Percentiles rank a stretch among this genome's conserved stretches.
These are phyloP conservation scores for Ptychoptera contaminata DNA, from an alignment of 2,888 invertebrate genomes.

Conservation along the genomic window DNA sequence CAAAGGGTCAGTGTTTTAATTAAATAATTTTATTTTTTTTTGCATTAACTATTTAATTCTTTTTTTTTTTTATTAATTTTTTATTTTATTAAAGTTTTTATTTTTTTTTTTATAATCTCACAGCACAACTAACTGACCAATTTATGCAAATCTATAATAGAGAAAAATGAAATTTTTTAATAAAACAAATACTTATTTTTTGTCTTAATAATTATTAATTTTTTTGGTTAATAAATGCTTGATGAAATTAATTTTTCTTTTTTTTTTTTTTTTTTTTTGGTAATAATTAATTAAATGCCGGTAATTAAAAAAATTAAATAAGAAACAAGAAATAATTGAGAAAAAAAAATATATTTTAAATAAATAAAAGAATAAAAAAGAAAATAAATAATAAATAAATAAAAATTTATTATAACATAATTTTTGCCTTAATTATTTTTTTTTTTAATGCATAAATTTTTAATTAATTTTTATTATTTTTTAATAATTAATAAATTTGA, in stretches of 20 bases:
- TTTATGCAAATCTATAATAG: constrained; percentile 21
- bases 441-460: too few relatives aligned
- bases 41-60: constrained; percentile 3
- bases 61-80: constrained; percentile 1
- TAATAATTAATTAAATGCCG: not conserved
- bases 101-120: constrained; percentile 8
- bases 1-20: constrained; percentile 8
- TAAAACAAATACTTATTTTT: too few relatives aligned
- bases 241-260: too few relatives aligned
- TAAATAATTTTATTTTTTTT: constrained; percentile 5
- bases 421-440: not conserved
- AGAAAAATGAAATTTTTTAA: constrained; percentile 10
- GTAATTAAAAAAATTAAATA: not conserved
- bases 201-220: not conserved
- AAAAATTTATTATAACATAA: not conserved
- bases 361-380: constrained; percentile 1
- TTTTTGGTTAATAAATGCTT: not conserved
- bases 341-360: too few relatives aligned
- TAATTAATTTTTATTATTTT: too few relatives aligned
- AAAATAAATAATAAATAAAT: not conserved
- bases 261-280: too few relatives aligned
- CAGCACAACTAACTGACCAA: constrained; percentile 15
- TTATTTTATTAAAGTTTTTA: constrained; percentile 12
- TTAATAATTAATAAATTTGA: too few relatives aligned
- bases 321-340: not conserved